Evolutionary conservation across 2,113 vertebrate genomes (phyloP).

Genomic region (Megaceryle torquata): DNA sequence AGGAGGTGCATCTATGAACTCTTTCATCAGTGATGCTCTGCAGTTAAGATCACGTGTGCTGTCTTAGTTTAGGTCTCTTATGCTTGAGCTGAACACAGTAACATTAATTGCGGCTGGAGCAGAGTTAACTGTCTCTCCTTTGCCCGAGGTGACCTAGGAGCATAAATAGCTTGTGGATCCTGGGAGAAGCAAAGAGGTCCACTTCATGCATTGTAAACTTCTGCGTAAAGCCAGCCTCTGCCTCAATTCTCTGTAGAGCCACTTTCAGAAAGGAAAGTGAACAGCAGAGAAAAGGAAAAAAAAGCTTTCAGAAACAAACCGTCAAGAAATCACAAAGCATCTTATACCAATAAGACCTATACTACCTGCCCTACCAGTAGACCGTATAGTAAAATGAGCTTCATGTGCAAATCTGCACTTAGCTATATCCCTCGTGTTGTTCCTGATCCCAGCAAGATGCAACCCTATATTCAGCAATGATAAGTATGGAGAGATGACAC

Average conservation of each 20-base stretch:
- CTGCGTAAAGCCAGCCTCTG: not conserved
- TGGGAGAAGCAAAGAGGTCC: not conserved
- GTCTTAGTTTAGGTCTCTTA: not conserved
- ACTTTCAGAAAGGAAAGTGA: not conserved
- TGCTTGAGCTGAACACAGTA: accelerated
- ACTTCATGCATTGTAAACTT: accelerated
- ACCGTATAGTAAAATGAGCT: not conserved
- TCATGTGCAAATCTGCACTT: not conserved
- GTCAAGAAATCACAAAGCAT: accelerated
- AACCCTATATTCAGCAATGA: not conserved
- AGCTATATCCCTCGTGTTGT: accelerated
- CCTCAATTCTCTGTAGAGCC: accelerated
- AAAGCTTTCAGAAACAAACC: not conserved
- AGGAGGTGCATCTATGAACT: not conserved
- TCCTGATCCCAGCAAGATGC: not conserved
- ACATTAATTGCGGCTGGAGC: not conserved
- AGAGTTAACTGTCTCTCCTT: not conserved
- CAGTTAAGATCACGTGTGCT: not conserved
- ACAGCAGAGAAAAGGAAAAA: too few relatives aligned
- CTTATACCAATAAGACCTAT: not conserved
- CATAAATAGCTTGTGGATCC: not conserved
- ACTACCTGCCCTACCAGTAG: not conserved
- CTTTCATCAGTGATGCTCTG: not conserved
- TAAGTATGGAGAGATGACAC: not conserved
- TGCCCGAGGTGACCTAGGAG: not conserved